phyloP scores from a whole-genome alignment of 2,113 vertebrate genomes.

The Microtus pennsylvanicus region DNA sequence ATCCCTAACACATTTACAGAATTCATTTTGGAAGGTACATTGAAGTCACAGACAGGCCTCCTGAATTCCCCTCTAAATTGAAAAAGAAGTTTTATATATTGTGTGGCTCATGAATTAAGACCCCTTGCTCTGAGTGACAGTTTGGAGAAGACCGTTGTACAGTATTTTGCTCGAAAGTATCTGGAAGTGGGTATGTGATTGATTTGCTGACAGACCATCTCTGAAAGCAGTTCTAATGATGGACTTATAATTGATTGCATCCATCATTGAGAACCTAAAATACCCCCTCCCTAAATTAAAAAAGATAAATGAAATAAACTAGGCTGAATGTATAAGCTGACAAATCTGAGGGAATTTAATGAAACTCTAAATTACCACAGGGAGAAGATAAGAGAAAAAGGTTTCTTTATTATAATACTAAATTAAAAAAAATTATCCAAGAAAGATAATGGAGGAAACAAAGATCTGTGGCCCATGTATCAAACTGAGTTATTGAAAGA shows the following conservation, averaged over 20 bases:
- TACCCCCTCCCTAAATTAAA: constrained; percentile 75
- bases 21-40: constrained; percentile 55
- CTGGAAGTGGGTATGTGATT: constrained; percentile 67
- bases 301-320: constrained; percentile 81
- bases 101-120: constrained; percentile 62
- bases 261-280: constrained; percentile 69
- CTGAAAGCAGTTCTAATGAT: constrained; percentile 77
- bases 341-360: constrained; percentile 78
- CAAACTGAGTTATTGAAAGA: constrained; percentile 33
- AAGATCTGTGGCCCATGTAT: constrained; percentile 25
- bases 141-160: constrained; percentile 49
- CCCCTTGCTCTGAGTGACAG: constrained; percentile 57
- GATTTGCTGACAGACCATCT: constrained; percentile 75
- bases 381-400: constrained; percentile 68
- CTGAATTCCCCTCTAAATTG: constrained; percentile 57
- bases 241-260: constrained; percentile 79
- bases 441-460: constrained; percentile 44
- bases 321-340: constrained; percentile 73
- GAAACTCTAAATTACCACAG: constrained; percentile 56
- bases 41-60: constrained; percentile 26
- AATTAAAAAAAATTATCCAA: constrained; percentile 56
- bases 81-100: constrained; percentile 53
- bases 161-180: constrained; percentile 66
- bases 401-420: constrained; percentile 74
- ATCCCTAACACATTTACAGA: constrained; percentile 38